A percentile compares a stretch with the other conserved stretches of the same genome.
These are phyloP conservation scores for Drosophila kepulauana DNA, from an alignment of 1,140 invertebrate genomes.

Conservation along the genomic window DNA sequence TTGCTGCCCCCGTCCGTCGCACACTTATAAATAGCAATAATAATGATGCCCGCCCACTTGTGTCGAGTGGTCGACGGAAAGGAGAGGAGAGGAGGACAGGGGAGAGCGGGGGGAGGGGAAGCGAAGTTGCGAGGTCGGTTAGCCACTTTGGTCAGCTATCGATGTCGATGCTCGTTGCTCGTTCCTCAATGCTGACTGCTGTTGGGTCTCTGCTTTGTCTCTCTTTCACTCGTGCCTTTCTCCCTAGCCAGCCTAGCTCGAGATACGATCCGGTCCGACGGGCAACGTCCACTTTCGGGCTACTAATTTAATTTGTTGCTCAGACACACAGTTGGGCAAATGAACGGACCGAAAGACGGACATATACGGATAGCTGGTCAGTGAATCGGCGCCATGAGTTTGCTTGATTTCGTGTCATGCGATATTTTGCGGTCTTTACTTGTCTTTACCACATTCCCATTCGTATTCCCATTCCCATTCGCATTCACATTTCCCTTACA, in stretches of 20 bases:
- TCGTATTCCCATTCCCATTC: not conserved
- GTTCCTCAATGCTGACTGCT: not conserved
- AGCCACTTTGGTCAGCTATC: slow-evolving; percentile 77
- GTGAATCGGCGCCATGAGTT: slow-evolving; percentile 67
- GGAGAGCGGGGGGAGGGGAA: not conserved
- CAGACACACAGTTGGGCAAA: slow-evolving; percentile 21
- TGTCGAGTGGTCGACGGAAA: not conserved
- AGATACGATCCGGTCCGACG: slow-evolving; percentile 11
- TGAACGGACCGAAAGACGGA: not conserved
- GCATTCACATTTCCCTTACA: not conserved
- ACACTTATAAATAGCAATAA: slow-evolving; percentile 74
- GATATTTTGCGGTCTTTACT: slow-evolving; percentile 59
- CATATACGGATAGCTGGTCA: slow-evolving; percentile 22
- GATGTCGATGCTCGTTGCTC: slow-evolving; percentile 46
- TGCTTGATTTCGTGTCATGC: slow-evolving; percentile 77
- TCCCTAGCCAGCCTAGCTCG: slow-evolving; percentile 1
- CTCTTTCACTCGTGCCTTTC: not conserved
- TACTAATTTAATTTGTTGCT: slow-evolving; percentile 75
- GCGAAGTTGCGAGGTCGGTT: slow-evolving; percentile 29
- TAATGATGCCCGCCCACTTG: slow-evolving; percentile 43
- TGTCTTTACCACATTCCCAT: not conserved
- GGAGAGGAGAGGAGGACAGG: not conserved
- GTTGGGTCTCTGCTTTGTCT: not conserved
- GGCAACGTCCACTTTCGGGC: slow-evolving; percentile 12
- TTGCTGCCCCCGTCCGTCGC: slow-evolving; percentile 13